These are phyloP conservation scores for Phaethon lepturus DNA, from an alignment of 2,113 vertebrate species.

Conservation along the genomic window DNA sequence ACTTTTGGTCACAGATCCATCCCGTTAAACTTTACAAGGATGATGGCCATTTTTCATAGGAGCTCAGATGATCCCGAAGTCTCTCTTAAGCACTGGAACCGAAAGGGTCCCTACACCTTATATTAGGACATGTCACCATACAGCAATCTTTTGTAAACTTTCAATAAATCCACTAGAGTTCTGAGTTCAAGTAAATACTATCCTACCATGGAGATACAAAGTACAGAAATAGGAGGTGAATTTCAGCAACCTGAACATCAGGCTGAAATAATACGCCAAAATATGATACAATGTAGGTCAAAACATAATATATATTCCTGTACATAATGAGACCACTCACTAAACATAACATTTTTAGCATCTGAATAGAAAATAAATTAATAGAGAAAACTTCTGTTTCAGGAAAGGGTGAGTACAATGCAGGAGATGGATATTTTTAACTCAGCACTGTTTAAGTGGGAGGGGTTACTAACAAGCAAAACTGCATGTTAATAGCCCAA, in stretches of 20 bases:
- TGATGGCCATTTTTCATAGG: neutral
- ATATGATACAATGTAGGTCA: neutral
- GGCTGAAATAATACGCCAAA: neutral
- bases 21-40: neutral
- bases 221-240: neutral
- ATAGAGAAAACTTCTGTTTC: neutral
- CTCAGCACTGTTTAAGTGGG: neutral
- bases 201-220: neutral
- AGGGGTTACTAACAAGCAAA: neutral
- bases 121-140: neutral
- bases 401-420: neutral
- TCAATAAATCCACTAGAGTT: neutral
- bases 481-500: neutral
- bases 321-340: neutral
- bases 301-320: neutral
- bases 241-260: neutral
- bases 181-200: neutral
- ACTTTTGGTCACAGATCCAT: neutral
- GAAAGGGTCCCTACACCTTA: neutral
- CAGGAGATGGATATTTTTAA: neutral
- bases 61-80: neutral
- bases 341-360: neutral
- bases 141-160: neutral
- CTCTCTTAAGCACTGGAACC: neutral
- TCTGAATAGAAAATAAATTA: constrained; percentile 60